These are phyloP conservation scores for Chrysotoxum bicinctum DNA, from an alignment of 2,888 invertebrate species.

Conservation along the genomic window DNA sequence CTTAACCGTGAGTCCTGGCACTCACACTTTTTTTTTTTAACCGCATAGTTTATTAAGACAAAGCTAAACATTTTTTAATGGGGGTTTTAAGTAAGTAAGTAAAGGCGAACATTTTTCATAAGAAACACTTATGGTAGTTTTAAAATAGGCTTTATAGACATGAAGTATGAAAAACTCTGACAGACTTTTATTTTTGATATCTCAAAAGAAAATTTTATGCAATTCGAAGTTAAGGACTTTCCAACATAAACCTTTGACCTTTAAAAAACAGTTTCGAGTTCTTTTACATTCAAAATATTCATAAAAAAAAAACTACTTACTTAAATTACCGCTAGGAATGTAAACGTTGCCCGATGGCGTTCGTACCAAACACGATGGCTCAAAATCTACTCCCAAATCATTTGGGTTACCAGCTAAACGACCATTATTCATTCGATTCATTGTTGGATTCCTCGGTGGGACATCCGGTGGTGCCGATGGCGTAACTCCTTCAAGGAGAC, in stretches of 20 bases:
- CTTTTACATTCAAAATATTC: not conserved
- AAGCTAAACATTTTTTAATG: too few relatives aligned
- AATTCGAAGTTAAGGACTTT: not conserved
- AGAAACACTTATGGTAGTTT: too few relatives aligned
- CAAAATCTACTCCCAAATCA: conserved; percentile 89
- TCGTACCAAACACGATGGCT: conserved; percentile 94
- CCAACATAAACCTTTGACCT: not conserved
- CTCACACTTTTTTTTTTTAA: too few relatives aligned
- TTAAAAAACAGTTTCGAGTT: not conserved
- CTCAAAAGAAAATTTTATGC: not conserved
- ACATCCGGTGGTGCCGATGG: conserved; percentile 90
- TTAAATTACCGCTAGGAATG: conserved; percentile 91
- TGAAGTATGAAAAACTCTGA: not conserved
- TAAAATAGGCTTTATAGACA: too few relatives aligned
- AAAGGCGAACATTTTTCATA: too few relatives aligned
- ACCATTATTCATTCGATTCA: conserved; percentile 95
- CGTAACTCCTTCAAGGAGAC: conserved; percentile 91
- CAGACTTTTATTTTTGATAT: not conserved
- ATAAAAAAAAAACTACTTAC: conserved; percentile 81
- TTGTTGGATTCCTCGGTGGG: conserved; percentile 94
- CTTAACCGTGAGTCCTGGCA: too few relatives aligned
- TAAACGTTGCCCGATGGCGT: conserved; percentile 96
- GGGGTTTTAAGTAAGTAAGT: too few relatives aligned
- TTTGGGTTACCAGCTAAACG: conserved; percentile 92
- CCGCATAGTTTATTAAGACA: too few relatives aligned